Conservation (phyloP, 2,797 vertebrate species). For the Cynopterus sphinx region DNA sequence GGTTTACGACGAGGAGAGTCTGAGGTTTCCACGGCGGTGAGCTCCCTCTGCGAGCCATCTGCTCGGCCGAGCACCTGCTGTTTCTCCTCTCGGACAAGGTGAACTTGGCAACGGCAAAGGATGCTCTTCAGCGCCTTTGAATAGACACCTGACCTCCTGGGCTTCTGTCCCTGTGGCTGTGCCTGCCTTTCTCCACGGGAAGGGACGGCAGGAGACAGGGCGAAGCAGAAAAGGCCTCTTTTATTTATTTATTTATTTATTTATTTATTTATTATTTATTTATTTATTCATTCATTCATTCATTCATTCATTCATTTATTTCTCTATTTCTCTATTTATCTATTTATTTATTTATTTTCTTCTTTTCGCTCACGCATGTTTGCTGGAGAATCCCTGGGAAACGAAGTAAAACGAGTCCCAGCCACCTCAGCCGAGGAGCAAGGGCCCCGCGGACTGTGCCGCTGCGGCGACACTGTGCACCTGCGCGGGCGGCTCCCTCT, state of each 20-base stretch:
- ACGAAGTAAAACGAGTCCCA: background rate
- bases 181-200: rapidly evolving
- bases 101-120: background rate
- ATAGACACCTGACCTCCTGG: background rate
- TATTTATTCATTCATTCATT: no score
- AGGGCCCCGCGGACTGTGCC: no score
- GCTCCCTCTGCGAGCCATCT: conserved; percentile 42
- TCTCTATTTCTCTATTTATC: no score
- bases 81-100: conserved; percentile 28
- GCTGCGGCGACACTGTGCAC: no score
- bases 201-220: no score
- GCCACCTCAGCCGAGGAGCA: background rate
- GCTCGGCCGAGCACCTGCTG: background rate
- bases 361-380: background rate
- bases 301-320: no score
- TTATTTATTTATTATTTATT: no score
- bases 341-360: no score
- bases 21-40: background rate
- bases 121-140: background rate
- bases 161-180: background rate
- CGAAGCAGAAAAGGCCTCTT: background rate
- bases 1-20: background rate
- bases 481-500: no score
- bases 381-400: background rate
- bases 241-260: no score